phyloP scores from a whole-genome alignment of 2,113 vertebrate species.

The Danionella cerebrum region DNA sequence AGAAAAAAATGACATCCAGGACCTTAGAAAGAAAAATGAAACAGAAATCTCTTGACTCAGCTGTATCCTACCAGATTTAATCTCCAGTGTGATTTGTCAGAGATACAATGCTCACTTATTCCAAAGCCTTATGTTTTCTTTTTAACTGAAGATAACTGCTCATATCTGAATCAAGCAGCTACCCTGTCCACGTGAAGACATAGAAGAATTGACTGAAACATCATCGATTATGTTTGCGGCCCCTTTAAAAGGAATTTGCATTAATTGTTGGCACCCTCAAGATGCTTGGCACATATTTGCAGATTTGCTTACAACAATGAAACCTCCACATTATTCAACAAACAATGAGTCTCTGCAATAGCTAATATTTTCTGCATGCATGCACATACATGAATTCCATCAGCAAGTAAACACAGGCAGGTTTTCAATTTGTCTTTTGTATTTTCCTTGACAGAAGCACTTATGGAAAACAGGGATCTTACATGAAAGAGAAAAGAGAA shows the following conservation, averaged over 20 bases:
- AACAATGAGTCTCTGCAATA: not conserved
- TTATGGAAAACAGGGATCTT: too few relatives aligned
- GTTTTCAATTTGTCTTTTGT: not conserved
- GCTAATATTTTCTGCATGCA: not conserved
- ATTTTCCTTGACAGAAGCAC: not conserved
- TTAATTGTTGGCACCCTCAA: not conserved
- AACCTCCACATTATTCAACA: not conserved
- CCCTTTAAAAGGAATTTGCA: too few relatives aligned
- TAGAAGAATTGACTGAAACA: too few relatives aligned
- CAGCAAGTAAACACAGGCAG: not conserved
- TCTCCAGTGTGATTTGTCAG: conserved; percentile 20
- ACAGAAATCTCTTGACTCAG: conserved; percentile 7
- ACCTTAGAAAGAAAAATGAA: not conserved
- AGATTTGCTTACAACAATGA: not conserved
- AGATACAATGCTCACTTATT: conserved; percentile 11
- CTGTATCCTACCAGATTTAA: conserved; percentile 13
- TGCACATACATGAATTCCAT: not conserved
- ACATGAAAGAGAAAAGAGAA: not conserved
- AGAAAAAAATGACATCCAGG: conserved; percentile 2
- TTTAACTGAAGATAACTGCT: conserved; percentile 45
- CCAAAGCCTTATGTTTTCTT: conserved; percentile 9
- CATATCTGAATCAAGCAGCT: conserved; percentile 34
- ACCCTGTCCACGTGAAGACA: too few relatives aligned
- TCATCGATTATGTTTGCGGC: too few relatives aligned
- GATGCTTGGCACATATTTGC: not conserved